phyloP scores from a whole-genome alignment of 2,113 vertebrate species.

The Psittacara wagleri region DNA sequence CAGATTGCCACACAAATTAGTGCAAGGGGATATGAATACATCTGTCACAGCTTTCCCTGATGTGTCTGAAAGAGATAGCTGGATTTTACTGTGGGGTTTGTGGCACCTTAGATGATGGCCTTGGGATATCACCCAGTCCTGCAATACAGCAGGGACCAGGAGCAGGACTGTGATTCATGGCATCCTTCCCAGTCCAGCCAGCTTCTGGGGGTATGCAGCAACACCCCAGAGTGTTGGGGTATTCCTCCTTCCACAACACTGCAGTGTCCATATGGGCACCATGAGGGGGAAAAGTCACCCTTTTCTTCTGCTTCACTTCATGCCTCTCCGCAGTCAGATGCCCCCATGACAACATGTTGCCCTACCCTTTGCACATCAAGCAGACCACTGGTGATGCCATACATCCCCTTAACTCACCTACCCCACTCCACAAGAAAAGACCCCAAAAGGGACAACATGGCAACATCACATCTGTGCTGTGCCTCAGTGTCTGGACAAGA shows the following conservation, averaged over 20 bases:
- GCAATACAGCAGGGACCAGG: neutral
- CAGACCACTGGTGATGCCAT: neutral
- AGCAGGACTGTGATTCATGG: neutral
- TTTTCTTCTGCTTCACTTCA: neutral
- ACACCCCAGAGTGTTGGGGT: neutral
- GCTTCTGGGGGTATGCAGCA: neutral
- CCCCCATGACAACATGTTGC: fast-evolving
- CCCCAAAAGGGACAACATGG: neutral
- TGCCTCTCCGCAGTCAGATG: neutral
- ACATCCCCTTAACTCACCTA: fast-evolving
- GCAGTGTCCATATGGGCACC: neutral
- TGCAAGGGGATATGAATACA: neutral
- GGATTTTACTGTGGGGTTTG: neutral
- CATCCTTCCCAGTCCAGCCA: neutral
- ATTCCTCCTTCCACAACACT: neutral
- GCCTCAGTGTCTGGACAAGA: neutral
- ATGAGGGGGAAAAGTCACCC: neutral
- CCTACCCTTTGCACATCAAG: neutral
- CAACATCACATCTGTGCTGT: neutral
- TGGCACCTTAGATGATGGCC: fast-evolving
- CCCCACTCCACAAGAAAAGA: neutral
- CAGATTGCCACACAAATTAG: neutral
- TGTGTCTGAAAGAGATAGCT: neutral
- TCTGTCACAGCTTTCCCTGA: neutral
- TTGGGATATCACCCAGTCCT: fast-evolving